Percentiles rank a stretch among this genome's conserved stretches.
Conservation (phyloP, 2,888 invertebrate genomes). For the Hydroisotoma schaefferi region DNA sequence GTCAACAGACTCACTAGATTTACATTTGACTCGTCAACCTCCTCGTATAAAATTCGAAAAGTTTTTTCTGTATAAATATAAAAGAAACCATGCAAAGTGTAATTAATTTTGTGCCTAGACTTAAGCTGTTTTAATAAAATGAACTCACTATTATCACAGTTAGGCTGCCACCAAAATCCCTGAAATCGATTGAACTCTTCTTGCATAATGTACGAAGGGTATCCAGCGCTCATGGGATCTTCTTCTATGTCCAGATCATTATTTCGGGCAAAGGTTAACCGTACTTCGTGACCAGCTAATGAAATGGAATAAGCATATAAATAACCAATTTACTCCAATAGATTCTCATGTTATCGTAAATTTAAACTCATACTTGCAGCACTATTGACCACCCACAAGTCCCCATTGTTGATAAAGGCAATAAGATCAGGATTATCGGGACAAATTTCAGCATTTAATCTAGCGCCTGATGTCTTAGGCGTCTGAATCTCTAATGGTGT, state of each 20-base stretch:
- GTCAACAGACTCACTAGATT: conserved; percentile 70
- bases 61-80: neutral
- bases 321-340: too few relatives aligned
- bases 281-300: conserved; percentile 5
- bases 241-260: conserved; percentile 65
- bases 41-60: conserved; percentile 57
- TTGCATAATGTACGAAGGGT: conserved; percentile 97
- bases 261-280: conserved; percentile 60
- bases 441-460: conserved; percentile 78
- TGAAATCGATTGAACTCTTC: conserved; percentile 96
- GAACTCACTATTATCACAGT: conserved; percentile 50
- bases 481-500: conserved; percentile 52
- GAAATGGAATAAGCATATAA: neutral
- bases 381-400: conserved; percentile 81
- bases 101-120: neutral
- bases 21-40: conserved; percentile 69
- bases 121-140: neutral
- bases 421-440: conserved; percentile 75
- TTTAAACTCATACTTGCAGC: conserved; percentile 51
- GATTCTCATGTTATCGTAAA: neutral
- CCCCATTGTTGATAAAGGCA: conserved; percentile 84
- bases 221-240: conserved; percentile 84
- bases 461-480: conserved; percentile 63
- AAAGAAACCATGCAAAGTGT: neutral
- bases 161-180: conserved; percentile 98